Conservation (phyloP, 2,113 vertebrate genomes). For the Gallinago media region DNA sequence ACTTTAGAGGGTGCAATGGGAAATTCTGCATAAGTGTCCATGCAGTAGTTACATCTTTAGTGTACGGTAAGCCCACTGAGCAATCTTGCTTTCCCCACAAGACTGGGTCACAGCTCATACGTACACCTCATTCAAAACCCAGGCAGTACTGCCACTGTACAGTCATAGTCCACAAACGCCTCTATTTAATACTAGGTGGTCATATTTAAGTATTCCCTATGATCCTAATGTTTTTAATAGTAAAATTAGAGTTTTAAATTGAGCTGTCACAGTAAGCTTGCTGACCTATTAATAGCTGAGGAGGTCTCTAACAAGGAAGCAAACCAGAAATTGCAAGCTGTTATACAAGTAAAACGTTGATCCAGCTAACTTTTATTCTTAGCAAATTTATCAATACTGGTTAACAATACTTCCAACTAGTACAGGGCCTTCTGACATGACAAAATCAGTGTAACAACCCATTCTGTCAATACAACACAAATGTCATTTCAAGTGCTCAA, state of each 20-base stretch:
- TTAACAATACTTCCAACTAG: constrained; percentile 59
- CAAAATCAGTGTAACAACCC: constrained; percentile 59
- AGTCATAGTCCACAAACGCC: not conserved
- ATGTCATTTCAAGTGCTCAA: constrained; percentile 76
- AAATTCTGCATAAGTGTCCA: not conserved
- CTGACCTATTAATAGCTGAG: constrained; percentile 27
- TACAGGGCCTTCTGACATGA: constrained; percentile 68
- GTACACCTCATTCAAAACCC: not conserved
- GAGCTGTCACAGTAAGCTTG: not conserved
- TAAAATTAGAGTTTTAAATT: constrained; percentile 58
- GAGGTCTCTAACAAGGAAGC: not conserved
- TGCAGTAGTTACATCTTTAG: not conserved
- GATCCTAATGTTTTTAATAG: constrained; percentile 24
- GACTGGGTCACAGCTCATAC: not conserved
- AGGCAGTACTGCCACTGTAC: not conserved
- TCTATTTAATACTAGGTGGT: constrained; percentile 5
- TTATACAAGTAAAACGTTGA: constrained; percentile 27
- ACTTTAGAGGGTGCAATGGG: not conserved
- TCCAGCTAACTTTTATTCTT: constrained; percentile 50
- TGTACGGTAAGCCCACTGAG: not conserved
- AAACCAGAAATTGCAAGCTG: constrained; percentile 21
- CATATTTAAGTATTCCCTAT: not conserved
- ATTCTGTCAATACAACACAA: constrained; percentile 68
- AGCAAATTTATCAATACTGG: constrained; percentile 48
- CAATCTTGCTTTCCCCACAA: not conserved